Conservation (phyloP, 2,113 vertebrate genomes). For the Neoarius graeffei region DNA sequence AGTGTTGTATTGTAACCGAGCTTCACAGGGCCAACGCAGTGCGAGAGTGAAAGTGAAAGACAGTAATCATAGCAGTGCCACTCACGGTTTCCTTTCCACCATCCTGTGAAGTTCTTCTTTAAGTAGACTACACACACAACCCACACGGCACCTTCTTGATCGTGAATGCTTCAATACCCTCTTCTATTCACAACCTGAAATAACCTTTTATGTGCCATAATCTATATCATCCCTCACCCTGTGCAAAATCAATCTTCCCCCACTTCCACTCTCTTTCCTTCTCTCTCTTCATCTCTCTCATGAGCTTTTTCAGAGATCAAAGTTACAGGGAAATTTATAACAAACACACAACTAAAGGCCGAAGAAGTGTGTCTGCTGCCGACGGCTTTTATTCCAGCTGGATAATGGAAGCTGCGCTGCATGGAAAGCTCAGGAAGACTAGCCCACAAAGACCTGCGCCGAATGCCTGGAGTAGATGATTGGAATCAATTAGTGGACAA, state of each 20-base stretch:
- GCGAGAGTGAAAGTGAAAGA: constrained; percentile 15
- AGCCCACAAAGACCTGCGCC: constrained; percentile 44
- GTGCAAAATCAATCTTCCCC: constrained; percentile 57
- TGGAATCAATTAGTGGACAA: constrained; percentile 61
- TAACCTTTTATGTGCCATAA: constrained; percentile 59
- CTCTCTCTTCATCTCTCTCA: constrained; percentile 26
- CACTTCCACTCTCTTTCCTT: not conserved
- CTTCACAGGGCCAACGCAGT: not conserved
- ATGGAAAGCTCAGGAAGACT: constrained; percentile 30
- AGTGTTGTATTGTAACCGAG: constrained; percentile 23
- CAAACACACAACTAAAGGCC: constrained; percentile 61
- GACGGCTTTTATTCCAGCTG: constrained; percentile 47
- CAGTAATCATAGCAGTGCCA: constrained; percentile 31
- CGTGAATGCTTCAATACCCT: constrained; percentile 61
- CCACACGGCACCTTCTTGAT: constrained; percentile 41
- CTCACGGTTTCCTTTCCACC: constrained; percentile 32
- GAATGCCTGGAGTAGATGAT: constrained; percentile 45
- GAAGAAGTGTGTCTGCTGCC: constrained; percentile 46
- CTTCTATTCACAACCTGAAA: constrained; percentile 56
- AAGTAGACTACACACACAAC: constrained; percentile 33
- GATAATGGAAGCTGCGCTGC: constrained; percentile 41
- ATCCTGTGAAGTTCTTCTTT: constrained; percentile 29
- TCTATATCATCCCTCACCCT: constrained; percentile 58
- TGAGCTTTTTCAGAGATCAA: constrained; percentile 64
- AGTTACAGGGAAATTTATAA: constrained; percentile 62